Evolutionary conservation across 92 coral and sea anemone species (phyloP).

Genomic region (Phenganax stokvisi): DNA sequence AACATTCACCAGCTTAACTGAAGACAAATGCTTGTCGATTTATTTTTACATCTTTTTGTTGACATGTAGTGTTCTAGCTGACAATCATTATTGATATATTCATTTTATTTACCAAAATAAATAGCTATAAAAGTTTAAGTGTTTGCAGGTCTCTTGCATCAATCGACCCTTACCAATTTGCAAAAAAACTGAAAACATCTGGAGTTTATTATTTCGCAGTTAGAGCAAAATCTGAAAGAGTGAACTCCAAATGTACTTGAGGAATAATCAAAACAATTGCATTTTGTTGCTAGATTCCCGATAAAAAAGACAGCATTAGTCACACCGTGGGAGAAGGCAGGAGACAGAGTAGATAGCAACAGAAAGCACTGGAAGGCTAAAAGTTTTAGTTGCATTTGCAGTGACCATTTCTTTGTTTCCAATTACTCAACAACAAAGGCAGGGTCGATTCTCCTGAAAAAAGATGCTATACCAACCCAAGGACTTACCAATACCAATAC

Average conservation of each 20-base stretch:
- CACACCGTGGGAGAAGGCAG: constrained; percentile 20
- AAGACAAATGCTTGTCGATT: neutral
- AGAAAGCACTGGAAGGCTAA: constrained; percentile 10
- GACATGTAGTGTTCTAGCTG: neutral
- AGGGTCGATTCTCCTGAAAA: neutral
- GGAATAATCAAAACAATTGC: neutral
- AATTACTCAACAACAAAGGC: neutral
- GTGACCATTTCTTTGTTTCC: neutral
- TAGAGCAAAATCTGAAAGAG: neutral
- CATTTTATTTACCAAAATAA: neutral
- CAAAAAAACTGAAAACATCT: neutral
- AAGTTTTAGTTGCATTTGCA: constrained; percentile 2
- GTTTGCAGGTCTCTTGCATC: neutral
- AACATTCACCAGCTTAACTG: neutral
- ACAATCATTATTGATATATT: neutral
- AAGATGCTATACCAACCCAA: constrained; percentile 5
- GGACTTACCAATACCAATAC: neutral
- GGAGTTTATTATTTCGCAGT: neutral
- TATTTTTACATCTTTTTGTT: neutral
- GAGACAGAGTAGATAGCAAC: neutral
- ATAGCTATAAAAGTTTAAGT: neutral
- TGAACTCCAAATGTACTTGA: neutral
- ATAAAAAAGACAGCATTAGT: constrained; percentile 5
- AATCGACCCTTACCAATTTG: neutral
- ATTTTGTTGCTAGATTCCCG: constrained; percentile 5